A percentile compares a stretch with the other conserved stretches of the same genome.
Evolutionary conservation across 2,797 vertebrate species (phyloP).

Genomic region (Enteromius fasciolatus): DNA sequence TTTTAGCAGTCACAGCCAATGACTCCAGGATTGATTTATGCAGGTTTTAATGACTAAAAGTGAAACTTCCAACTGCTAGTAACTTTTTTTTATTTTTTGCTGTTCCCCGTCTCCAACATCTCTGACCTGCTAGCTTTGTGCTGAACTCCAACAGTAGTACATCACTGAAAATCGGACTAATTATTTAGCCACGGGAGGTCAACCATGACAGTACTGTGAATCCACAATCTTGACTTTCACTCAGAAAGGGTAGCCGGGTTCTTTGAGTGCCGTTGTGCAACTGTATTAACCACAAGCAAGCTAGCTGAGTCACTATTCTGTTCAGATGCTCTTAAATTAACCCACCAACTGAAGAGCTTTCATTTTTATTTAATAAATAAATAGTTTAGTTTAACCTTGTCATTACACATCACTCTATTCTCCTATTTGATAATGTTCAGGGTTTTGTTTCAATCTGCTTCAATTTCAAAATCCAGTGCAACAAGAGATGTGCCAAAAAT

Average conservation of each 20-base stretch:
- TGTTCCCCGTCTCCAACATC: constrained; percentile 16
- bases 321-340: constrained; percentile 18
- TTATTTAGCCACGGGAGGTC: constrained; percentile 18
- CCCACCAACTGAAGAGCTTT: not conserved
- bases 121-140: not conserved
- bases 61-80: not conserved
- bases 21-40: not conserved
- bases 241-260: not conserved
- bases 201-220: constrained; percentile 6
- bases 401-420: too few relatives aligned
- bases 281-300: constrained; percentile 41
- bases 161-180: constrained; percentile 1
- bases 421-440: too few relatives aligned
- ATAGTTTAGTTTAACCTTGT: too few relatives aligned
- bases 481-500: not conserved
- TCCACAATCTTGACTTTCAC: not conserved
- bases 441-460: not conserved
- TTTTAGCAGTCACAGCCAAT: not conserved
- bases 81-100: not conserved
- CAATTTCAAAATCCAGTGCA: not conserved
- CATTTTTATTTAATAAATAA: too few relatives aligned
- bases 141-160: not conserved
- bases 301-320: constrained; percentile 22
- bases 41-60: constrained; percentile 3
- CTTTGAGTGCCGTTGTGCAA: constrained; percentile 30